Evolutionary conservation across 2,888 invertebrate genomes (phyloP), one percentile per base, ranked within the genome.

Genomic region (Lochmaea crataegi): DNA sequence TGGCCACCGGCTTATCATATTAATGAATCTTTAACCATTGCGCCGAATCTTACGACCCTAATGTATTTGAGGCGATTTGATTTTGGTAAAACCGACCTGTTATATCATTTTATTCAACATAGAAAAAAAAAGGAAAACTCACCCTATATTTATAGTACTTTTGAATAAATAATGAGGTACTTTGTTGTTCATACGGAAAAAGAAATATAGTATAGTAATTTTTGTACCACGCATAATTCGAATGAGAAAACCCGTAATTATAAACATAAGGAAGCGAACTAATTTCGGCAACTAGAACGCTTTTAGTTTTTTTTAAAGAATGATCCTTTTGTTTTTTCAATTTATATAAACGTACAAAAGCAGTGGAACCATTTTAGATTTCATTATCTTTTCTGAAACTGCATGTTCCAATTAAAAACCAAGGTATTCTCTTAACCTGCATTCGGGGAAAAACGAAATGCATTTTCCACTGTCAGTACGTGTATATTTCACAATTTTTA

Each of bases 351-450:
- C 10, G 58, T n/a, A 58, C 7, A 58, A 58, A 58, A 16, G 38
- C 60, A 60, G 38, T 14, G 12, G 32, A 32, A 58, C 32, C 32
- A 32, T 38, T 58, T 32, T 58, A 38, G n/a, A 60, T 5, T 32
- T 38, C 32, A 7, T n/a, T 38, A 7, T 32, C 26, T 32, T 32
- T 38, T 38, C 38, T 60, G 53, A 53, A 32, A 60, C 60, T 60
- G 38, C n/a, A 60, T 60, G 38, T 60, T 60, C n/a, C 60, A 60
- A 60, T 60, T 38, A 60, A 16, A 32, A 38, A 3, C n/a, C 7
- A 4, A 7, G 58, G 26, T 38, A 60, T 60, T 60, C n/a, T 60
- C 32, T 60, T 9, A 38, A 60, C 38, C n/a, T 38, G 14, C 60
- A n/a, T 60, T 60, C 32, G 57, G 10, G 18, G n/a, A 9, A 18